Evolutionary conservation across 2,888 invertebrate genomes (phyloP).

Genomic region (Oxytorus armatus): DNA sequence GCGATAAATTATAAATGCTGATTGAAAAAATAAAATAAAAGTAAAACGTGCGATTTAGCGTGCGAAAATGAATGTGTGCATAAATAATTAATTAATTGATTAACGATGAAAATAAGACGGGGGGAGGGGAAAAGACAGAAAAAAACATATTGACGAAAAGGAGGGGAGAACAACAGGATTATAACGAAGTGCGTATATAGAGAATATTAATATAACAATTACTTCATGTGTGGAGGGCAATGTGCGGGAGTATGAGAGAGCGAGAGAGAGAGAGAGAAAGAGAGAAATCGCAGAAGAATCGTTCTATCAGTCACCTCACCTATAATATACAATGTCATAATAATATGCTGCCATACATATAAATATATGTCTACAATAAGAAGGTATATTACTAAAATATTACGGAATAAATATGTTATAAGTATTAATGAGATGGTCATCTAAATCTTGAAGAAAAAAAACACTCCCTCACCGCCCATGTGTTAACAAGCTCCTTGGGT

Average conservation of each 20-base stretch:
- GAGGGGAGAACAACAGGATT: constrained; percentile 56
- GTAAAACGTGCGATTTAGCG: constrained; percentile 52
- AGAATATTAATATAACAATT: constrained; percentile 64
- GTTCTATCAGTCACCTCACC: constrained; percentile 82
- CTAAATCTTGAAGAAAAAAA: constrained; percentile 20
- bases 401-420: constrained; percentile 80
- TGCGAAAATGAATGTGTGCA: constrained; percentile 63
- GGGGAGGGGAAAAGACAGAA: constrained; percentile 15
- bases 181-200: constrained; percentile 57
- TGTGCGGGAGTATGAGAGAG: constrained; percentile 51
- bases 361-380: constrained; percentile 84
- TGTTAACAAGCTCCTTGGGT: background rate
- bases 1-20: constrained; percentile 61
- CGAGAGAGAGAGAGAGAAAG: constrained; percentile 54
- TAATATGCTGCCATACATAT: constrained; percentile 84
- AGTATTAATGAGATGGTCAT: constrained; percentile 70
- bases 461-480: background rate
- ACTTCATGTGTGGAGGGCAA: constrained; percentile 61
- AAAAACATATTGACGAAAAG: constrained; percentile 36
- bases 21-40: constrained; percentile 43
- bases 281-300: constrained; percentile 74
- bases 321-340: constrained; percentile 83
- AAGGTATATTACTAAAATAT: constrained; percentile 80
- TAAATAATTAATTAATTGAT: constrained; percentile 57
- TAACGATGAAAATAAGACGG: constrained; percentile 4